Conservation (phyloP, 1,140 invertebrate species). For the Helicoverpa armigera region DNA sequence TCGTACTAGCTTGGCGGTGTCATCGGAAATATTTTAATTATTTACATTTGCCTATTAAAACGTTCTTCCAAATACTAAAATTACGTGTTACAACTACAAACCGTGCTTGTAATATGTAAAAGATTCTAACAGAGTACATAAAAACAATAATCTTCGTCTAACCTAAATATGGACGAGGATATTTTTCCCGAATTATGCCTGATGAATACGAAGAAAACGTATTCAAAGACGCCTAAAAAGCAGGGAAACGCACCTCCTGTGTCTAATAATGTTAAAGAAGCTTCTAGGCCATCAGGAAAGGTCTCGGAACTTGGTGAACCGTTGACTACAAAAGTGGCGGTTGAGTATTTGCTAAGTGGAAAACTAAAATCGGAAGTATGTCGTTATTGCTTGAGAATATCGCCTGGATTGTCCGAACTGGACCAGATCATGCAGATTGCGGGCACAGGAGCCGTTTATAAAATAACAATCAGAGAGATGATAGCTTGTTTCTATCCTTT, state of each 20-base stretch:
- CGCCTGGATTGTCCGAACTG: slow-evolving; percentile 67
- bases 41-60: neutral
- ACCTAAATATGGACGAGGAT: slow-evolving; percentile 42
- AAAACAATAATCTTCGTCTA: slow-evolving; percentile 9
- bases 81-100: neutral
- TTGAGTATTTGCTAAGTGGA: slow-evolving; percentile 74
- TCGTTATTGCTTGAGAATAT: slow-evolving; percentile 73
- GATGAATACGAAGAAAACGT: slow-evolving; percentile 24
- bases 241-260: neutral
- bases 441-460: slow-evolving; percentile 67
- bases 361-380: slow-evolving; percentile 76
- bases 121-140: neutral
- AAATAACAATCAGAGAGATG: slow-evolving; percentile 77
- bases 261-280: neutral
- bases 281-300: neutral
- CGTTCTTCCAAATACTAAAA: neutral
- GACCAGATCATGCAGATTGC: slow-evolving; percentile 75
- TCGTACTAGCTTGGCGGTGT: slow-evolving; percentile 31
- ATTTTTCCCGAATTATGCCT: slow-evolving; percentile 24
- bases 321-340: slow-evolving; percentile 74
- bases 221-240: slow-evolving; percentile 3
- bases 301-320: slow-evolving; percentile 44
- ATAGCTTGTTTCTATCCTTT: slow-evolving; percentile 77
- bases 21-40: slow-evolving; percentile 9
- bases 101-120: slow-evolving; percentile 21